A percentile compares a stretch with the other conserved stretches of the same genome.
Conservation (phyloP, 2,888 invertebrate genomes). For the Thelaira solivaga region DNA sequence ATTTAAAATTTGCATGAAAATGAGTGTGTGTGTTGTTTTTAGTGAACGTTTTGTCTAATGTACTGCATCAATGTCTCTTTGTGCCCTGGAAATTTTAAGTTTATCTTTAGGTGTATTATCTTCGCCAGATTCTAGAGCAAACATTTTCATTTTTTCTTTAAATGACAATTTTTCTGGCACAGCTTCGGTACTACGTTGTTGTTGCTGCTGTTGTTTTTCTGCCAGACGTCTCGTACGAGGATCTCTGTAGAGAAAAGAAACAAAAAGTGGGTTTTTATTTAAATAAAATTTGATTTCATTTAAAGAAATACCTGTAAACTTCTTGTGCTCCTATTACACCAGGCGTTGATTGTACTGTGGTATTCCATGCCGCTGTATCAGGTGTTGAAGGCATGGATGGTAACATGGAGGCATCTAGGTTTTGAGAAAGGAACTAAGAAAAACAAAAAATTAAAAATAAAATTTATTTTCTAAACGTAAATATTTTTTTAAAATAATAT, state of each 20-base stretch:
- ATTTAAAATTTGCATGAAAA: constrained; percentile 63
- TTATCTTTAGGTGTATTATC: constrained; percentile 94
- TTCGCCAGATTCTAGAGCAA: constrained; percentile 97
- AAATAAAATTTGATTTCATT: background rate
- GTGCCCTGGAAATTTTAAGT: constrained; percentile 96
- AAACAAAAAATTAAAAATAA: background rate
- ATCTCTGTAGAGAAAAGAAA: constrained; percentile 81
- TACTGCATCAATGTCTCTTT: constrained; percentile 92
- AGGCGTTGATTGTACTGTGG: constrained; percentile 84
- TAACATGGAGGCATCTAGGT: constrained; percentile 88
- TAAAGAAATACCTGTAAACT: constrained; percentile 86
- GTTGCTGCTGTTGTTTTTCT: constrained; percentile 86
- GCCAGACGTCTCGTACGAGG: constrained; percentile 92
- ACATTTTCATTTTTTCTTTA: constrained; percentile 99
- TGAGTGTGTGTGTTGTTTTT: constrained; percentile 40
- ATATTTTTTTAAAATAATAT: background rate
- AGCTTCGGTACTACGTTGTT: constrained; percentile 74
- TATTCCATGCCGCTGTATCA: constrained; percentile 77
- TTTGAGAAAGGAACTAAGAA: constrained; percentile 75
- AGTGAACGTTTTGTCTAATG: constrained; percentile 73
- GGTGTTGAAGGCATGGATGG: constrained; percentile 85
- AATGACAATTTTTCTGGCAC: constrained; percentile 96
- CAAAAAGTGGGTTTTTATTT: background rate
- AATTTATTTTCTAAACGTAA: background rate
- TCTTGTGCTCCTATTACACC: constrained; percentile 99